Evolutionary conservation across 2,113 vertebrate species (phyloP).

Genomic region (Noctilio leporinus): DNA sequence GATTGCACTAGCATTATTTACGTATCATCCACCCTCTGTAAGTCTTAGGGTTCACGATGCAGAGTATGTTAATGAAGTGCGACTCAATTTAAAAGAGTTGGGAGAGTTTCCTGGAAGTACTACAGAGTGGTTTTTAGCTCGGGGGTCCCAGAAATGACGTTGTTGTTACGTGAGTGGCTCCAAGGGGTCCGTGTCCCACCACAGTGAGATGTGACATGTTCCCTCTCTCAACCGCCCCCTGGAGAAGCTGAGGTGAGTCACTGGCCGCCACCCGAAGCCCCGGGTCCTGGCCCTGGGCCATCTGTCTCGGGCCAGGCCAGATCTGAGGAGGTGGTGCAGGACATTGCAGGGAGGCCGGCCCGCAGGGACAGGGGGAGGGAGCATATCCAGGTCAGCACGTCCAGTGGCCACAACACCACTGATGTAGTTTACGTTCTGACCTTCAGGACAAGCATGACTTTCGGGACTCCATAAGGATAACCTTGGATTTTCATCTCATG

Average conservation of each 20-base stretch:
- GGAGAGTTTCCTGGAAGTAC: background rate
- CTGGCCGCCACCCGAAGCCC: background rate
- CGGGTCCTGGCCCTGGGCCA: background rate
- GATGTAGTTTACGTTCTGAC: conserved; percentile 32
- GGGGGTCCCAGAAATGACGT: background rate
- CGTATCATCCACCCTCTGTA: background rate
- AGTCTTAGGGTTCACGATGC: background rate
- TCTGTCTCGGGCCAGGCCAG: background rate
- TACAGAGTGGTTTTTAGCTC: background rate
- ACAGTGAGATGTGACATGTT: fast-evolving
- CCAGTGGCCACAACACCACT: background rate
- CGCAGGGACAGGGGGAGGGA: background rate
- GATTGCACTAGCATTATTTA: background rate
- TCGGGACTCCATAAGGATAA: conserved; percentile 89
- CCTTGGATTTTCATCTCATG: conserved; percentile 87
- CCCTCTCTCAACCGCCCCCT: background rate
- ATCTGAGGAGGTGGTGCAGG: background rate
- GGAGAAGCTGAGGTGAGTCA: background rate
- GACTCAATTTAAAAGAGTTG: background rate
- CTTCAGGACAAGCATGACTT: conserved; percentile 92
- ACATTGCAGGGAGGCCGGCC: background rate
- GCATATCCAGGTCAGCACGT: background rate
- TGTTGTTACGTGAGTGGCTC: background rate
- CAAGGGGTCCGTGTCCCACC: too few species aligned
- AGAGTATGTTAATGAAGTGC: background rate